Percentiles rank a stretch among this genome's conserved stretches.
phyloP scores from a whole-genome alignment of 30 jellyfish, hydroid and myxozoan genomes.

The Hydractinia symbiolongicarpus region DNA sequence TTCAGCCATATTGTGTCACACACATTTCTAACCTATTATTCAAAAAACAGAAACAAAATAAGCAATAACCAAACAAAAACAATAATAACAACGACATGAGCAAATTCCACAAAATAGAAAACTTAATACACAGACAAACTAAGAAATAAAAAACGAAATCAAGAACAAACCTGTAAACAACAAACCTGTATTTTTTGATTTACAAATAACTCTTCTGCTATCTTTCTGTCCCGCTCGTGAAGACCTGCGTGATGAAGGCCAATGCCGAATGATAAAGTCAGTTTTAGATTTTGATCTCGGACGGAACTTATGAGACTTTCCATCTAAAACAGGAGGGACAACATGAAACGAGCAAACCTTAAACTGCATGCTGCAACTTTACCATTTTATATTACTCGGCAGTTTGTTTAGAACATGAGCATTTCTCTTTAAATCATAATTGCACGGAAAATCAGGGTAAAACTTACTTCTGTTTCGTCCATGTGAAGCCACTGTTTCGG shows the following conservation, averaged over 20 bases:
- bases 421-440: background rate
- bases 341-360: background rate
- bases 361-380: background rate
- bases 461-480: constrained; percentile 79
- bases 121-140: no score
- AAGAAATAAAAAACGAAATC: no score
- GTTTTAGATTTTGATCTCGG: constrained; percentile 84
- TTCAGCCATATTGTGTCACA: no score
- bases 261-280: constrained; percentile 90
- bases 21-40: no score
- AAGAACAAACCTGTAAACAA: constrained; percentile 38
- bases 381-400: background rate
- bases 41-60: no score
- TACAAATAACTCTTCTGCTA: constrained; percentile 84
- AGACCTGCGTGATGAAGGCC: constrained; percentile 99
- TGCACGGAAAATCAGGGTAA: background rate
- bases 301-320: constrained; percentile 58
- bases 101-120: no score
- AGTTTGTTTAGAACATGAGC: background rate
- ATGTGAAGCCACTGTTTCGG: constrained; percentile 97
- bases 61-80: no score
- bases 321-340: constrained; percentile 38
- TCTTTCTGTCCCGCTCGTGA: constrained; percentile 83
- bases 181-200: constrained; percentile 88
- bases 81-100: no score